Conservation (phyloP, 2,888 invertebrate species). For the Mimumesa dahlbomi region DNA sequence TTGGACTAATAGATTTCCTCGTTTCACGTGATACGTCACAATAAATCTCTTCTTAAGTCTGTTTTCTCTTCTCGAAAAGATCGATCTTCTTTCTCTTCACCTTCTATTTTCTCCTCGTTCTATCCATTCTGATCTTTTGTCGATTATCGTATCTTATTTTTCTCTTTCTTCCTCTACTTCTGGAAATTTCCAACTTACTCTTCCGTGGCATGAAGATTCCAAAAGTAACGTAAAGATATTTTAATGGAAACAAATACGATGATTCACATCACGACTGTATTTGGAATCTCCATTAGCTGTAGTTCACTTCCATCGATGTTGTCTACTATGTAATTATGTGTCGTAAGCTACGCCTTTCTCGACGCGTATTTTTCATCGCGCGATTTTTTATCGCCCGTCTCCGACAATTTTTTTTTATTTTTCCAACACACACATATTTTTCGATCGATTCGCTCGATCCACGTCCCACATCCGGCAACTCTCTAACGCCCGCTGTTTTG, state of each 20-base stretch:
- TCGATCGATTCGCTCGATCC: constrained; percentile 1
- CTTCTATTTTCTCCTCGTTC: background rate
- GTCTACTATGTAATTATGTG: constrained; percentile 12
- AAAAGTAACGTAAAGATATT: background rate
- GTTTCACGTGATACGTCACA: constrained; percentile 35
- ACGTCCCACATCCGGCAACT: background rate
- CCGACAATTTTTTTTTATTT: too few relatives aligned
- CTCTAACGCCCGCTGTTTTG: background rate
- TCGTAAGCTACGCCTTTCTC: constrained; percentile 16
- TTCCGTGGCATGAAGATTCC: background rate
- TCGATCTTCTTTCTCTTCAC: constrained; percentile 11
- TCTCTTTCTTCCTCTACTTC: constrained; percentile 9
- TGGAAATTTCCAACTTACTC: background rate
- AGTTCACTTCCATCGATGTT: constrained; percentile 16
- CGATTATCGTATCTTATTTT: constrained; percentile 1
- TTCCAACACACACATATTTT: background rate
- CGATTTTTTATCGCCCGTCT: constrained; percentile 6
- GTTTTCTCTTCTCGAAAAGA: constrained; percentile 9
- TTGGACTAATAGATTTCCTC: constrained; percentile 83
- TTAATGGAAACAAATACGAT: too few relatives aligned
- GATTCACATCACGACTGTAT: too few relatives aligned
- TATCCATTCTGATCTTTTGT: background rate
- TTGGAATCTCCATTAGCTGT: background rate
- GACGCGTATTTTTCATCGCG: constrained; percentile 4
- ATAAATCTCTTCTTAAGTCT: constrained; percentile 18